These are phyloP conservation scores for Teleogryllus oceanicus DNA, from an alignment of 2,888 invertebrate species.

Conservation along the genomic window DNA sequence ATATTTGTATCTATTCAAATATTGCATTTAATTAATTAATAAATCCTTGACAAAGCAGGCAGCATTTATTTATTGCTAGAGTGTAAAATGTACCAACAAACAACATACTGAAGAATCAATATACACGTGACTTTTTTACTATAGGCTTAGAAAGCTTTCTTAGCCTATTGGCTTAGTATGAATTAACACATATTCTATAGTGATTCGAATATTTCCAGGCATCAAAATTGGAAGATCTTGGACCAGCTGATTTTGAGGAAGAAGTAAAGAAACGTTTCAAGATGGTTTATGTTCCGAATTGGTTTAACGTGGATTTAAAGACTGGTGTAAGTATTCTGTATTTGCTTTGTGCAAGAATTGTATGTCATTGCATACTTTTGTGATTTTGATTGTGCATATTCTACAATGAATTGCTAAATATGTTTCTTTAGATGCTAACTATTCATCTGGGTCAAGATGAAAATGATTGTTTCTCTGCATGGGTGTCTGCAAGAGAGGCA, in stretches of 20 bases:
- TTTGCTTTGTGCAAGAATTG: not conserved
- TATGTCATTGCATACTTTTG: not conserved
- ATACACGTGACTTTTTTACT: too few relatives aligned
- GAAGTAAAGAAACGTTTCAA: constrained; percentile 88
- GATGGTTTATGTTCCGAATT: constrained; percentile 94
- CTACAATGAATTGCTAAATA: constrained; percentile 21
- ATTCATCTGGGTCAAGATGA: constrained; percentile 97
- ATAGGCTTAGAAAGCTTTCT: too few relatives aligned
- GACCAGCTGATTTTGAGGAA: constrained; percentile 86
- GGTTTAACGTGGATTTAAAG: constrained; percentile 98
- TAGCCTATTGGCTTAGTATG: too few relatives aligned
- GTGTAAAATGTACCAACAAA: too few relatives aligned
- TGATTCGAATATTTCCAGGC: constrained; percentile 51
- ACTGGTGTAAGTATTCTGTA: constrained; percentile 70
- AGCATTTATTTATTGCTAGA: too few relatives aligned
- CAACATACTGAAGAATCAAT: too few relatives aligned
- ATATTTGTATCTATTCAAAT: too few relatives aligned
- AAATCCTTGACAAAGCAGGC: too few relatives aligned
- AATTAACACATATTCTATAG: not conserved
- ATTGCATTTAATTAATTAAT: too few relatives aligned
- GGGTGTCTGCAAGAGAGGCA: constrained; percentile 96
- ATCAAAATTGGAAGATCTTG: constrained; percentile 83
- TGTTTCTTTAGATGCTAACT: constrained; percentile 74
- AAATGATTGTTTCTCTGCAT: constrained; percentile 95
- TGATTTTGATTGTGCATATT: not conserved